phyloP scores from a whole-genome alignment of 53 echinoderm and acorn worm species.

The Actinopyga echinites region DNA sequence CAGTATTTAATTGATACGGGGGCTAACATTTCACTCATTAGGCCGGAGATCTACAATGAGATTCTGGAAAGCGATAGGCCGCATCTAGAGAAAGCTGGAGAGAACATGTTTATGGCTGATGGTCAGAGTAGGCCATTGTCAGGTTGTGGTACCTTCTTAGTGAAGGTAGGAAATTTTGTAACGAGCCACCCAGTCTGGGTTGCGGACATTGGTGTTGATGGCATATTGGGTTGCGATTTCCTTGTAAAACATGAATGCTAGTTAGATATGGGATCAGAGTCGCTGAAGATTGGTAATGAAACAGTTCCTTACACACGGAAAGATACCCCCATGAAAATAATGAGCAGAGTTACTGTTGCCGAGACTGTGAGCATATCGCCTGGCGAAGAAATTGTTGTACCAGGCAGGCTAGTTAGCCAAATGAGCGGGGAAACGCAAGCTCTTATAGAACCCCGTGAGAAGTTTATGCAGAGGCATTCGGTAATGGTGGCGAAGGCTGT shows the following conservation, averaged over 20 bases:
- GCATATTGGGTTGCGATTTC: not conserved
- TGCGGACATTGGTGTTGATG: not conserved
- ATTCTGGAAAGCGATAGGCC: not conserved
- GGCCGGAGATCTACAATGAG: not conserved
- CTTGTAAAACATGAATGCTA: not conserved
- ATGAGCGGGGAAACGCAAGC: not conserved
- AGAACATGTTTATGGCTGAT: slow-evolving; percentile 5
- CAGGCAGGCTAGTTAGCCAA: not conserved
- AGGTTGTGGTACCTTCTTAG: slow-evolving; percentile 3
- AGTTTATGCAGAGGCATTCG: not conserved
- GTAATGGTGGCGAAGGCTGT: slow-evolving; percentile 1
- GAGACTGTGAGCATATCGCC: not conserved
- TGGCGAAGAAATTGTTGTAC: not conserved
- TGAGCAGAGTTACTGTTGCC: not conserved
- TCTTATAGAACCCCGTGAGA: not conserved
- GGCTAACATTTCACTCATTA: no score
- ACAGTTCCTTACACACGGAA: not conserved
- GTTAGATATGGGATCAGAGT: not conserved
- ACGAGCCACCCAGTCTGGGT: slow-evolving; percentile 3
- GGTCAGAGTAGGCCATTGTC: not conserved
- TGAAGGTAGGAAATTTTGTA: not conserved
- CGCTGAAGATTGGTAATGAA: not conserved
- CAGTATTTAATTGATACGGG: no score
- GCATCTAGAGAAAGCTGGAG: not conserved
- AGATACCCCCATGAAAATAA: not conserved